These are phyloP conservation scores for Ischnus inquisitorius DNA, from an alignment of 2,888 invertebrate species.

Conservation along the genomic window DNA sequence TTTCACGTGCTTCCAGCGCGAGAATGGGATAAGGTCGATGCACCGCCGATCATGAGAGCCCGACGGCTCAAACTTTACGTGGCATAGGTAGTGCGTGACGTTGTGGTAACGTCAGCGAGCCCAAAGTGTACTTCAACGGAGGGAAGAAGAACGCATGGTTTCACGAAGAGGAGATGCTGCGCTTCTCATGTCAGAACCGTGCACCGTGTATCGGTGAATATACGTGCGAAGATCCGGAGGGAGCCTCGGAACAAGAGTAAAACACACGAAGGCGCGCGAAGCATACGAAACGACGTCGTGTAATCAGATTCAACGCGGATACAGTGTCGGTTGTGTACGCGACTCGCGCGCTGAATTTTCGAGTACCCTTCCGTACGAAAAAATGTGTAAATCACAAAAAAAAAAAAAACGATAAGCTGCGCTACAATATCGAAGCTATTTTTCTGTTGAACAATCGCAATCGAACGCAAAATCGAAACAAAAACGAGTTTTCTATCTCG, in stretches of 20 bases:
- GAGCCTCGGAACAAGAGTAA: background rate
- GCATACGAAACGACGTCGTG: conserved; percentile 4
- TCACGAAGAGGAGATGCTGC: background rate
- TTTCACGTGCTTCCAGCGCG: background rate
- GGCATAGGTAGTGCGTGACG: conserved; percentile 4
- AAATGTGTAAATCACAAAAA: background rate
- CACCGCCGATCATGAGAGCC: background rate
- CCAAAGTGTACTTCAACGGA: background rate
- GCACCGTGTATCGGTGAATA: background rate
- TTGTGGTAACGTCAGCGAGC: background rate
- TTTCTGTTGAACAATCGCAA: background rate
- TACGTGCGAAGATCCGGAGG: background rate
- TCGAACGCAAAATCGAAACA: background rate
- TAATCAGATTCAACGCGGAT: conserved; percentile 36
- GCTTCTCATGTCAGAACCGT: background rate
- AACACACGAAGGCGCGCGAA: background rate
- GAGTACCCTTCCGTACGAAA: background rate
- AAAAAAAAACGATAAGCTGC: no score
- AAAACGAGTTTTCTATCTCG: background rate
- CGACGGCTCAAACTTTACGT: background rate
- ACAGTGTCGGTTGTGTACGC: background rate
- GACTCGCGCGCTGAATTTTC: conserved; percentile 31
- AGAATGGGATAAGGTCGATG: conserved; percentile 2
- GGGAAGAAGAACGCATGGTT: background rate
- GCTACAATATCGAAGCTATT: no score